Percentiles rank a stretch among this genome's conserved stretches.
phyloP scores from a whole-genome alignment of 1,140 invertebrate species.

The Xylocopa sonorina region DNA sequence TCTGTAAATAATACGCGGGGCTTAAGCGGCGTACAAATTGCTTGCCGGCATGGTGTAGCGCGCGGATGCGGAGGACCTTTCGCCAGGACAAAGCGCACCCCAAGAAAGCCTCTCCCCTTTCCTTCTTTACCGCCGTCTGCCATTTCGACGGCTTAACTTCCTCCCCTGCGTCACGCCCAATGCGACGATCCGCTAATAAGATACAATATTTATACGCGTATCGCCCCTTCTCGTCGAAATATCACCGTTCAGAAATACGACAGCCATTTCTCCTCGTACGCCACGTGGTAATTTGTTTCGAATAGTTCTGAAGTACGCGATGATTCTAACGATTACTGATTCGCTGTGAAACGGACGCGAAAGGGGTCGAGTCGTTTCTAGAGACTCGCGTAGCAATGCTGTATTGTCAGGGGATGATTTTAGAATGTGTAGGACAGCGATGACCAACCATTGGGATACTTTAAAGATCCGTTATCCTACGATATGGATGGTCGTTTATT shows the following conservation, averaged over 20 bases:
- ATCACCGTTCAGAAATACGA: constrained; percentile 26
- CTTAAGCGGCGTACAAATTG: constrained; percentile 54
- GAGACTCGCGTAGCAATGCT: no score
- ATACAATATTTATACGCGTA: constrained; percentile 66
- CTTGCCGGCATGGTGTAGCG: constrained; percentile 13
- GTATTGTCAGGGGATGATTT: no score
- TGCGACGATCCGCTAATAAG: constrained; percentile 44
- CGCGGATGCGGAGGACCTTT: constrained; percentile 9
- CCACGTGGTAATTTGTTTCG: constrained; percentile 1
- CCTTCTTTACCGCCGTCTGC: constrained; percentile 50
- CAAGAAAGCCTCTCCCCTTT: constrained; percentile 54
- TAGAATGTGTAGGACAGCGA: no score
- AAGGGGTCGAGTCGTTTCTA: no score
- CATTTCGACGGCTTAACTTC: constrained; percentile 57
- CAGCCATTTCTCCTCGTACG: constrained; percentile 8
- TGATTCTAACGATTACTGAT: no score
- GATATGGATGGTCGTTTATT: no score
- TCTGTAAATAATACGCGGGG: constrained; percentile 36
- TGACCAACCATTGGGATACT: no score
- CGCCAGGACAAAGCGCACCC: constrained; percentile 25
- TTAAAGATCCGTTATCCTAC: no score
- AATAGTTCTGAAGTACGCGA: no score
- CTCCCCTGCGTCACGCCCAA: constrained; percentile 35
- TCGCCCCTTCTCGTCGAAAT: constrained; percentile 42
- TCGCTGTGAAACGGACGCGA: no score